Conservation (phyloP, 2,888 invertebrate species). For the Corbicula japonica region DNA sequence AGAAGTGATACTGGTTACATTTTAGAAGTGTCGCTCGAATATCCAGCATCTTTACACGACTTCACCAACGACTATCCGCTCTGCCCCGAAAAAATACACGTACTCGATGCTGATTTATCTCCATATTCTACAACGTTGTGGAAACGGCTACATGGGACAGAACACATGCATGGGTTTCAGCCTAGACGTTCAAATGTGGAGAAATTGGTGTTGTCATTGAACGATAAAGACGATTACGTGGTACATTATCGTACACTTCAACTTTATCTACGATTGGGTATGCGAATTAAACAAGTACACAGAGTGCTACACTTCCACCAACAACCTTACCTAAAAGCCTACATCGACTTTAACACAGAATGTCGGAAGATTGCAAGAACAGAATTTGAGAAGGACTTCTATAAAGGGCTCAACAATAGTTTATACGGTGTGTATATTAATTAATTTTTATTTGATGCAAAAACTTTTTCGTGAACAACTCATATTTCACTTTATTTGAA, state of each 20-base stretch:
- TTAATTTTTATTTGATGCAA: too few species aligned
- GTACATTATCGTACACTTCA: constrained; percentile 27
- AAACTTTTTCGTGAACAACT: too few species aligned
- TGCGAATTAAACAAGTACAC: constrained; percentile 26
- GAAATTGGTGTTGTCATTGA: constrained; percentile 16
- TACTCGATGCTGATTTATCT: constrained; percentile 29
- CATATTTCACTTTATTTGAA: too few species aligned
- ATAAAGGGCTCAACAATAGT: constrained; percentile 2
- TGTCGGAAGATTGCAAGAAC: too few species aligned
- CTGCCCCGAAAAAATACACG: constrained; percentile 38
- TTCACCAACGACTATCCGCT: constrained; percentile 49
- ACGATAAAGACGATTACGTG: constrained; percentile 17
- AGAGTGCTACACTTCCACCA: constrained; percentile 32
- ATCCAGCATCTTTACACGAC: constrained; percentile 46
- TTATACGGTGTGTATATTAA: too few species aligned
- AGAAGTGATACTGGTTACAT: constrained; percentile 30
- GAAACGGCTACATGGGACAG: constrained; percentile 14
- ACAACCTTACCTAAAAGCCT: constrained; percentile 19
- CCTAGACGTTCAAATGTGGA: constrained; percentile 31
- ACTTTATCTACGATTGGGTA: constrained; percentile 22
- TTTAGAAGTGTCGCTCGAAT: constrained; percentile 52
- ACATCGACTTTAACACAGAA: too few species aligned
- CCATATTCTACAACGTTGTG: constrained; percentile 27
- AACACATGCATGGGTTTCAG: background rate
- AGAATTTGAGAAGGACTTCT: constrained; percentile 11